Evolutionary conservation across 2,888 invertebrate species (phyloP).

Genomic region (Julus scanicus): DNA sequence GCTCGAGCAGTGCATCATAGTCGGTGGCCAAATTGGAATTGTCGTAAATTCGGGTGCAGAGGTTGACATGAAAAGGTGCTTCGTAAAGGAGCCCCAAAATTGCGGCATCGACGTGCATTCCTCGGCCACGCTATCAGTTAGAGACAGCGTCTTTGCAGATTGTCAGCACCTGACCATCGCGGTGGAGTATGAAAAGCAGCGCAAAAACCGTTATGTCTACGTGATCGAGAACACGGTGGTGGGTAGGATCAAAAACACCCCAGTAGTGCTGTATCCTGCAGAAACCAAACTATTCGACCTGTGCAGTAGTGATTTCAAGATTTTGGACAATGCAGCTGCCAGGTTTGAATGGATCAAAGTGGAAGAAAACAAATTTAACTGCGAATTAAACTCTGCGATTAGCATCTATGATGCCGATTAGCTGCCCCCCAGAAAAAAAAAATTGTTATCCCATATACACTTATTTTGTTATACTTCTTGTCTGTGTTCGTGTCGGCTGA

Average conservation of each 20-base stretch:
- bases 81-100: neutral
- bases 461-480: neutral
- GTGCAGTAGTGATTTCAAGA: neutral
- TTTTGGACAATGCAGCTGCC: neutral
- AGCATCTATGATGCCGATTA: neutral
- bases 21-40: constrained; percentile 23
- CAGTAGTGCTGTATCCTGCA: neutral
- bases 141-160: neutral
- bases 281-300: neutral
- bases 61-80: constrained; percentile 6
- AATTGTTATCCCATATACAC: neutral
- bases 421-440: neutral
- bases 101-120: neutral
- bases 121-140: neutral
- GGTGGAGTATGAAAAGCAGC: neutral
- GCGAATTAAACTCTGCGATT: neutral
- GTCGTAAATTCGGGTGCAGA: constrained; percentile 24
- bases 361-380: neutral
- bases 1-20: constrained; percentile 51
- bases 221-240: constrained; percentile 17
- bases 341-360: constrained; percentile 1
- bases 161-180: constrained; percentile 2
- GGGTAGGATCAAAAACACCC: neutral
- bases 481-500: neutral
- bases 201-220: neutral